Base-by-base conservation (phyloP, 1,140 invertebrate genomes). In the Gonioctena quinquepunctata region DNA sequence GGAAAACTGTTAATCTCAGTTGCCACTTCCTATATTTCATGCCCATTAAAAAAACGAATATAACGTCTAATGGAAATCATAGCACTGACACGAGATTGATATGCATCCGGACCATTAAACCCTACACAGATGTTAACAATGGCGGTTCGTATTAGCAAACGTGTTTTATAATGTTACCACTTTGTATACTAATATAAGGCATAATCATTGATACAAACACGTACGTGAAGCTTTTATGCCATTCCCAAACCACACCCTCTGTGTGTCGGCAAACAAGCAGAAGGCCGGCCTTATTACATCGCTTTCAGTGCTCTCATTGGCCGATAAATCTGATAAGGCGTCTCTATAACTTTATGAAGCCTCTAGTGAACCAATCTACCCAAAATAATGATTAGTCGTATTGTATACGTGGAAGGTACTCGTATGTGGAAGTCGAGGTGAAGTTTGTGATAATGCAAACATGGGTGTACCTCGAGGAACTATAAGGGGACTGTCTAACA, bases 251-350 rank as follows among this genome's bases (percentile, higher is more conserved):
- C 69, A 70, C 72, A 74, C 72, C 72, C 72, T 65, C 48, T 25
- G 57, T 57, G 49, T 73, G 64, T 73, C 68, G 52, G 72, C 65
- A 73, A 73, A 73, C 72, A 73, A 72, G 49, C 68, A 50, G 66
- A 66, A 66, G 73, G 70, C 70, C 63, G 70, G 59, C 61, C 69
- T 61, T n/a, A 59, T 52, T 63, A 49, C 59, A 65, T 22, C 67
- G 61, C 56, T 18, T 26, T 69, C 54, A 49, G 26, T 33, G 22
- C 48, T 57, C 48, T 42, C 42, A 77, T 77, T 77, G 75, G 75
- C 68, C 66, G 69, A 18, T 66, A 68, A 57, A 63, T 50, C 11
- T 19, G 28, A 52, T 52, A 48, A 61, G 63, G 65, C 74, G 75
- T 74, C 54, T 63, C 72, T 66, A 26, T 33, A 70, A 11, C 68